Evolutionary conservation across 1,140 invertebrate genomes (phyloP).

Genomic region (Lithobius niger): DNA sequence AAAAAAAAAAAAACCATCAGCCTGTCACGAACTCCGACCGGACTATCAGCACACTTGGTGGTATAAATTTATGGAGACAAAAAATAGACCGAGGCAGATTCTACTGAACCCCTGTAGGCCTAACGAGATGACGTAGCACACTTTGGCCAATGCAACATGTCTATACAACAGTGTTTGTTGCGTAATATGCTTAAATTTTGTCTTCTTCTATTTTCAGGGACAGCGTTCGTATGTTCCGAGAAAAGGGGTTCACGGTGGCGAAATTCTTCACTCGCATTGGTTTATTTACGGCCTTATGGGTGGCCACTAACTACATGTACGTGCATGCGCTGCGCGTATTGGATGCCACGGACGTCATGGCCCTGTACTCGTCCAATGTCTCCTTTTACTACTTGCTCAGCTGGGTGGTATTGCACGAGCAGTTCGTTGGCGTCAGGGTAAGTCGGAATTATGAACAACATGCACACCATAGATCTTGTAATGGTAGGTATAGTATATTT

Average conservation of each 20-base stretch:
- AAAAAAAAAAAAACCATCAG: too few species aligned
- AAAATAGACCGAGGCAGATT: too few species aligned
- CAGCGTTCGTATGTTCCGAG: constrained; percentile 24
- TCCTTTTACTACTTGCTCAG: constrained; percentile 84
- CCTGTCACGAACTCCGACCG: too few species aligned
- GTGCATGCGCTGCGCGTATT: constrained; percentile 69
- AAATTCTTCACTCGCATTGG: constrained; percentile 47
- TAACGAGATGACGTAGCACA: too few species aligned
- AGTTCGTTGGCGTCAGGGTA: constrained; percentile 89
- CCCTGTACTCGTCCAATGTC: constrained; percentile 82
- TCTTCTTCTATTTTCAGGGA: constrained; percentile 23
- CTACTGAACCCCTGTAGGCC: too few species aligned
- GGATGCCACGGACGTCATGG: constrained; percentile 78
- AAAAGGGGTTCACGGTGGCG: constrained; percentile 21
- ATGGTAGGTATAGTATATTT: too few species aligned
- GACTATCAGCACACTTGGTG: too few species aligned
- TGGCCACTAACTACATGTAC: constrained; percentile 85
- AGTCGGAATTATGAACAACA: constrained; percentile 30
- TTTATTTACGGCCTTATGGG: constrained; percentile 78
- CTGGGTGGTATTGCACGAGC: constrained; percentile 90
- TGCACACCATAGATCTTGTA: too few species aligned
- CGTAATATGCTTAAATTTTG: constrained; percentile 4
- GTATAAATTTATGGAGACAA: too few species aligned
- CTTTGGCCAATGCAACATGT: too few species aligned
- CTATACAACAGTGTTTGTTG: too few species aligned